Conservation (phyloP, 2,888 invertebrate genomes). For the Polymixis flavicincta region DNA sequence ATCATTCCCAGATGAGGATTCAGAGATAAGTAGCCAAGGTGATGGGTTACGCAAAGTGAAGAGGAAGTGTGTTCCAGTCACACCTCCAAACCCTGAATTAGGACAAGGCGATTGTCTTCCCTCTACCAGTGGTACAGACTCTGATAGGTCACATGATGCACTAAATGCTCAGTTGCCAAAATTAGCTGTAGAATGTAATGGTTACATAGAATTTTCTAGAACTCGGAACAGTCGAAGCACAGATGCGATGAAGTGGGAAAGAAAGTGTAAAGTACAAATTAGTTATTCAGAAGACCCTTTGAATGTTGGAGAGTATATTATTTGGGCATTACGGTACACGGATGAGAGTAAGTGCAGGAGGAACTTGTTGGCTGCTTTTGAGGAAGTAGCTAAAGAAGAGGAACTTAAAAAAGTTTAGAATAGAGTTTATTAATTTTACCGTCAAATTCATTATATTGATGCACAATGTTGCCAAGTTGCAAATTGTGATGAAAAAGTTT, state of each 20-base stretch:
- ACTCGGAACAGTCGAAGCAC: constrained; percentile 79
- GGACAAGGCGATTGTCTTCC: constrained; percentile 88
- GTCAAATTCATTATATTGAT: constrained; percentile 40
- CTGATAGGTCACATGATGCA: constrained; percentile 82
- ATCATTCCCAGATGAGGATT: constrained; percentile 69
- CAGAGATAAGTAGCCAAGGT: constrained; percentile 79
- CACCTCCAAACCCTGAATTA: constrained; percentile 84
- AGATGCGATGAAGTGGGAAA: constrained; percentile 90
- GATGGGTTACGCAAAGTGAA: constrained; percentile 77
- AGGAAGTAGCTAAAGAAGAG: constrained; percentile 81
- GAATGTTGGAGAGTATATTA: constrained; percentile 90
- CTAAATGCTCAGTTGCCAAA: constrained; percentile 85
- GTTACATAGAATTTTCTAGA: constrained; percentile 85
- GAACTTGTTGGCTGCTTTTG: constrained; percentile 90
- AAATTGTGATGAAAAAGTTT: constrained; percentile 16
- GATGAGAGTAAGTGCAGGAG: constrained; percentile 91
- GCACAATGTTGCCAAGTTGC: constrained; percentile 27
- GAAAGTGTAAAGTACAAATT: constrained; percentile 92
- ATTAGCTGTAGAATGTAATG: constrained; percentile 86
- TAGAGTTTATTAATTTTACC: constrained; percentile 46
- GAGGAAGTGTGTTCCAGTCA: constrained; percentile 79
- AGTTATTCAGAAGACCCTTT: constrained; percentile 90
- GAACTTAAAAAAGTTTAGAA: constrained; percentile 69
- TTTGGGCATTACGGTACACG: constrained; percentile 91
- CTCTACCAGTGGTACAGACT: constrained; percentile 84